Evolutionary conservation across 2,888 invertebrate genomes (phyloP).

Genomic region (Melanotus villosus): DNA sequence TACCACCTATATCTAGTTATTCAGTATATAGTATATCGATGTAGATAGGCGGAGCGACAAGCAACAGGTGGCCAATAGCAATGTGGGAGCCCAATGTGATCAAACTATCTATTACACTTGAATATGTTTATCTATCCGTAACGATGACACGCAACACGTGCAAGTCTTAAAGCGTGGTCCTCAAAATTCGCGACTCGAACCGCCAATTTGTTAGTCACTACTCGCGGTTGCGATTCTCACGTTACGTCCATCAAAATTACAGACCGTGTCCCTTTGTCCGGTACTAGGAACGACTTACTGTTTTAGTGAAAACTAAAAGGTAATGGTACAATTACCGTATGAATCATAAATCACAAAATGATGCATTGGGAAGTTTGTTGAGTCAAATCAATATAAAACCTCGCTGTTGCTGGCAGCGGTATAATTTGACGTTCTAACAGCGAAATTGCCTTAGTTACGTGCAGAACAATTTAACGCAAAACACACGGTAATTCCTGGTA

Average conservation of each 20-base stretch:
- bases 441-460: conserved; percentile 16
- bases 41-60: conserved; percentile 62
- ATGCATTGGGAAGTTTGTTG: conserved; percentile 57
- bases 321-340: conserved; percentile 44
- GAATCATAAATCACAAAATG: conserved; percentile 51
- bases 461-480: conserved; percentile 25
- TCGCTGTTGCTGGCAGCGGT: conserved; percentile 21
- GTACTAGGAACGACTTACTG: conserved; percentile 35
- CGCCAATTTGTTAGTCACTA: conserved; percentile 31
- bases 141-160: conserved; percentile 40
- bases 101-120: conserved; percentile 50
- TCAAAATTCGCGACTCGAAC: conserved; percentile 25
- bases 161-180: conserved; percentile 6
- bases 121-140: conserved; percentile 42
- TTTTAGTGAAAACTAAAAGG: conserved; percentile 40
- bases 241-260: conserved; percentile 35
- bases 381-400: conserved; percentile 53
- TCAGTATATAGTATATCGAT: conserved; percentile 46
- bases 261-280: conserved; percentile 39
- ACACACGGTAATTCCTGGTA: conserved; percentile 25
- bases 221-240: conserved; percentile 25
- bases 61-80: conserved; percentile 66
- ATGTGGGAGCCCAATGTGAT: conserved; percentile 48
- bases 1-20: conserved; percentile 45
- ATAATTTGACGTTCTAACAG: conserved; percentile 25